Evolutionary conservation across 2,888 invertebrate genomes (phyloP), one percentile per base, ranked within the genome.

Genomic region (Netelia fuscicornis): DNA sequence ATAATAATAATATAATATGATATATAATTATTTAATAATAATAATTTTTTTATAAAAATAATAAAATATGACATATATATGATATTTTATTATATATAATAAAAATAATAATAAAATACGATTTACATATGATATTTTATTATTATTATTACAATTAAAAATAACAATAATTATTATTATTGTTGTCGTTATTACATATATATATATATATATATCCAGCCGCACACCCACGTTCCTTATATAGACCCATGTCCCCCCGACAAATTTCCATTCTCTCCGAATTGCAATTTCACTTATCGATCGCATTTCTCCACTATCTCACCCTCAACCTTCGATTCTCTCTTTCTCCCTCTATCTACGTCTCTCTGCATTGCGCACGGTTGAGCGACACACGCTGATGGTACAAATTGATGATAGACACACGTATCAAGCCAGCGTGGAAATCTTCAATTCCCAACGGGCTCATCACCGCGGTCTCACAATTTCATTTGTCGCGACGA

Each of bases 401-500:
- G 13, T 13, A 48, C 48, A 48, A 48, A 48, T 48, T 13, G 48
- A 48, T 48, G 48, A 48, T 13, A 48, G 48, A 48, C 48, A 13
- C 48, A 48, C 13, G 11, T 10, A 48, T 48, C 48, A 30, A 30
- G 30, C 30, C 30, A 5, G 30, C 30, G 5, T 30, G 30, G 30
- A 30, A 30, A 30, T 30, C 30, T 30, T 30, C 30, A 30, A 30
- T 30, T 30, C 30, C 30, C 30, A 30, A 5, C 30, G 30, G 30
- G 30, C 30, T 30, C 30, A 30, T 30, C 30, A 30, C 30, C 30
- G 30, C 65, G 37, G 37, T 76, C 54, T 56, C 65, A n/a, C 67
- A 54, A 81, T 81, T 76, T 76, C 60, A 76, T 81, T 81, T 75
- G 76, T 70, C 75, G 81, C 70, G 30, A 25, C 5, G 11, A n/a